These are phyloP conservation scores for Strigops habroptila DNA, from an alignment of 2,113 vertebrate genomes.

Conservation along the genomic window DNA sequence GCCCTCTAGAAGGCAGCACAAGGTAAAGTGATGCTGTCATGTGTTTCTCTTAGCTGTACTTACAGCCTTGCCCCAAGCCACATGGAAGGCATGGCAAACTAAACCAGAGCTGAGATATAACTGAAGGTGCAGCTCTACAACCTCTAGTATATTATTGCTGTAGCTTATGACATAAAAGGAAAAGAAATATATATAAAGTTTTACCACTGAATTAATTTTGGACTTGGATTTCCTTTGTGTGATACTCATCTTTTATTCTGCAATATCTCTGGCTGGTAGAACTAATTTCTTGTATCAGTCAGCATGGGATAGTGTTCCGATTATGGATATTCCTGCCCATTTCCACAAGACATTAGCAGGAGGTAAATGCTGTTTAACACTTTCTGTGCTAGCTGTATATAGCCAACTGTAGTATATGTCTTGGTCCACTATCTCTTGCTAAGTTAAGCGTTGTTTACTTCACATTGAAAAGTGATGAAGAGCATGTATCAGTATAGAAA, in stretches of 20 bases:
- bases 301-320: accelerated
- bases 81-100: accelerated
- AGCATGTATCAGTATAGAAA: not conserved
- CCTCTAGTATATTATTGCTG: not conserved
- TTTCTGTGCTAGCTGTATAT: not conserved
- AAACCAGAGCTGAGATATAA: not conserved
- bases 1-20: not conserved
- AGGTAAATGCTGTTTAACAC: not conserved
- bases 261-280: not conserved
- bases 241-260: not conserved
- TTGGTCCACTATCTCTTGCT: not conserved
- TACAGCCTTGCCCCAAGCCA: not conserved
- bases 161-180: not conserved
- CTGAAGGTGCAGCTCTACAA: not conserved
- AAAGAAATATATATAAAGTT: not conserved
- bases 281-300: not conserved
- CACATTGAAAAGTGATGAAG: not conserved
- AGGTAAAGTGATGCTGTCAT: not conserved
- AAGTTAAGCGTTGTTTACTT: not conserved
- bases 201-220: not conserved
- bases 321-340: not conserved
- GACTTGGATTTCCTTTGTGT: not conserved
- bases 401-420: not conserved
- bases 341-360: not conserved
- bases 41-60: not conserved